These are phyloP conservation scores for Agrochola macilenta DNA, from an alignment of 2,888 invertebrate genomes.

Conservation along the genomic window DNA sequence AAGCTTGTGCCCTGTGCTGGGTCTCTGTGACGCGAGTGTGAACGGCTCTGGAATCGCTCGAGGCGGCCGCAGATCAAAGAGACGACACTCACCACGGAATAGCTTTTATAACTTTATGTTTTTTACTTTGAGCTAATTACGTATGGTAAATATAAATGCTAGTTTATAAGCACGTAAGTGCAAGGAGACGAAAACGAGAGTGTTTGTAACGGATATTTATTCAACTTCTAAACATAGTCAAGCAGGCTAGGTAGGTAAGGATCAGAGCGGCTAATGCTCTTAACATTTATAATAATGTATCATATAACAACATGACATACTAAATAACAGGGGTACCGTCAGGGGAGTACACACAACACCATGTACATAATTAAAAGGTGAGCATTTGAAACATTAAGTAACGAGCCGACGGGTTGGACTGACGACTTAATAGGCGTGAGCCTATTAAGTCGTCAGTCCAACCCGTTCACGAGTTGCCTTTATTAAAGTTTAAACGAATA, in stretches of 20 bases:
- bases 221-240: background rate
- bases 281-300: background rate
- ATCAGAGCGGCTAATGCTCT: background rate
- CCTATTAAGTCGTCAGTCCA: too few species aligned
- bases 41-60: background rate
- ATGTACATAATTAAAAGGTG: constrained; percentile 41
- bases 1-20: background rate
- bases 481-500: background rate
- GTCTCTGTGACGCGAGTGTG: background rate
- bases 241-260: too few species aligned
- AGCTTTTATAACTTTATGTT: background rate
- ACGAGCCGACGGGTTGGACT: constrained; percentile 12
- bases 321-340: constrained; percentile 18
- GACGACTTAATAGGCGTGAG: constrained; percentile 30
- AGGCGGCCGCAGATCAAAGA: constrained; percentile 27
- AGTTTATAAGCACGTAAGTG: background rate
- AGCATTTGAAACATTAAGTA: constrained; percentile 41
- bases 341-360: constrained; percentile 17
- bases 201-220: background rate
- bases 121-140: background rate
- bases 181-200: background rate
- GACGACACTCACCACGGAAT: background rate
- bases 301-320: background rate
- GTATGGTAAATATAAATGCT: background rate
- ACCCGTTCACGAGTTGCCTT: background rate